Percentiles rank a stretch among this genome's conserved stretches.
phyloP scores from a whole-genome alignment of 2,113 vertebrate species.

The Chionodraco myersi region DNA sequence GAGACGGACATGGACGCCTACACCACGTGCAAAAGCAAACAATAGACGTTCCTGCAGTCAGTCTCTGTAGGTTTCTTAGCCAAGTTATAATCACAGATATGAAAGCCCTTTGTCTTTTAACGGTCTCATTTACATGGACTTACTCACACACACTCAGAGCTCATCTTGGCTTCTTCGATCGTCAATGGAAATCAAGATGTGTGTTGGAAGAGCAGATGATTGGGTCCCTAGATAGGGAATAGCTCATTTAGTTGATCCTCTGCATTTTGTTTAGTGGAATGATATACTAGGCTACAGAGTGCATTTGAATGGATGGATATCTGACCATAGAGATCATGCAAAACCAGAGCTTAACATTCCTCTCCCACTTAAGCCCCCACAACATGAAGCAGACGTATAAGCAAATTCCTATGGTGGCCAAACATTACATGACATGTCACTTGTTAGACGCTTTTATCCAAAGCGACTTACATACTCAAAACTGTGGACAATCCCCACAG shows the following conservation, averaged over 20 bases:
- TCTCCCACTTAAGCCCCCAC: neutral
- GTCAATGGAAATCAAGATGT: slow-evolving; percentile 33
- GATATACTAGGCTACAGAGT: slow-evolving; percentile 9
- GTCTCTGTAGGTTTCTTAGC: neutral
- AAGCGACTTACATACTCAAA: too few relatives aligned
- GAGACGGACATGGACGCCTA: slow-evolving; percentile 11
- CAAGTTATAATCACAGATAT: slow-evolving; percentile 6
- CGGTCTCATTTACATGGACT: neutral
- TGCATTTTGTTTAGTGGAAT: slow-evolving; percentile 41
- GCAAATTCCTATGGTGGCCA: too few relatives aligned
- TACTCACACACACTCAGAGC: neutral
- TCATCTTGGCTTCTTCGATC: slow-evolving; percentile 41
- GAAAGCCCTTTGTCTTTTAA: neutral
- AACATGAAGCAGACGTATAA: too few relatives aligned
- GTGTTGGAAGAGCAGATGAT: slow-evolving; percentile 42
- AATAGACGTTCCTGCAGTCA: neutral
- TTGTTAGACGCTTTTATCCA: too few relatives aligned
- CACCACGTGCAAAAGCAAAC: neutral
- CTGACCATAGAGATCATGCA: slow-evolving; percentile 19
- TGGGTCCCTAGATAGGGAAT: slow-evolving; percentile 30
- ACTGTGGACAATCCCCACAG: too few relatives aligned
- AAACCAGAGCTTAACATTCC: slow-evolving; percentile 2
- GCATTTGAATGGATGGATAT: slow-evolving; percentile 12
- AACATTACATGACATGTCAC: too few relatives aligned
- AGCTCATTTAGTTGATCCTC: slow-evolving; percentile 36